Evolutionary conservation across 2,888 invertebrate species (phyloP).

Genomic region (Synanthedon formicaeformis): DNA sequence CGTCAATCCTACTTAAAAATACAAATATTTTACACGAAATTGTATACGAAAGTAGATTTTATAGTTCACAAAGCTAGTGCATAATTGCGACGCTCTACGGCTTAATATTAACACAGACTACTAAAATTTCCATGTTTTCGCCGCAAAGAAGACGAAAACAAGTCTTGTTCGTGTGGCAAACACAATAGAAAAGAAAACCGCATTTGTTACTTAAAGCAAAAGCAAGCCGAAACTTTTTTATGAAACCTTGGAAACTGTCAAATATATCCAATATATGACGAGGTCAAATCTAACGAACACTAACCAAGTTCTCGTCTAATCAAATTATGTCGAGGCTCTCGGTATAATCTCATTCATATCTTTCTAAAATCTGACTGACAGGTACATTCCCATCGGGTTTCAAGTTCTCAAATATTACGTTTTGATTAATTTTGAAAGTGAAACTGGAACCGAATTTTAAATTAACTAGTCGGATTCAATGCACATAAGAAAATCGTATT

Average conservation of each 20-base stretch:
- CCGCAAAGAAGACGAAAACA: background rate
- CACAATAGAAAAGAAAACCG: background rate
- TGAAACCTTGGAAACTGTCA: slow-evolving; percentile 15
- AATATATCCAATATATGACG: slow-evolving; percentile 26
- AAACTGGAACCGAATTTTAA: no score
- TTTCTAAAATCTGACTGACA: no score
- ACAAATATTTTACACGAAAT: background rate
- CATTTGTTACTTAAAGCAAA: slow-evolving; percentile 1
- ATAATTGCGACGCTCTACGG: background rate
- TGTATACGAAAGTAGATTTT: background rate
- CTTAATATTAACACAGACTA: no score
- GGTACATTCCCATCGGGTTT: no score
- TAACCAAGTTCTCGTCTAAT: background rate
- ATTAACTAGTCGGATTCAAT: no score
- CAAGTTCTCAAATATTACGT: no score
- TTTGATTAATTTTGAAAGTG: no score
- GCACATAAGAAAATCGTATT: no score
- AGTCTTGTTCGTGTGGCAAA: background rate
- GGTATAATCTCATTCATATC: slow-evolving; percentile 4
- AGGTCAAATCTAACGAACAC: slow-evolving; percentile 1
- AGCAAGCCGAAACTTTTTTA: slow-evolving; percentile 13
- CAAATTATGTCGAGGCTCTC: slow-evolving; percentile 6
- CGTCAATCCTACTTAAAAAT: no score
- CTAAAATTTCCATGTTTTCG: no score
- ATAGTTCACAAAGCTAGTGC: background rate